These are phyloP conservation scores for Batillaria attramentaria DNA, from an alignment of 1,140 invertebrate species.

Conservation along the genomic window DNA sequence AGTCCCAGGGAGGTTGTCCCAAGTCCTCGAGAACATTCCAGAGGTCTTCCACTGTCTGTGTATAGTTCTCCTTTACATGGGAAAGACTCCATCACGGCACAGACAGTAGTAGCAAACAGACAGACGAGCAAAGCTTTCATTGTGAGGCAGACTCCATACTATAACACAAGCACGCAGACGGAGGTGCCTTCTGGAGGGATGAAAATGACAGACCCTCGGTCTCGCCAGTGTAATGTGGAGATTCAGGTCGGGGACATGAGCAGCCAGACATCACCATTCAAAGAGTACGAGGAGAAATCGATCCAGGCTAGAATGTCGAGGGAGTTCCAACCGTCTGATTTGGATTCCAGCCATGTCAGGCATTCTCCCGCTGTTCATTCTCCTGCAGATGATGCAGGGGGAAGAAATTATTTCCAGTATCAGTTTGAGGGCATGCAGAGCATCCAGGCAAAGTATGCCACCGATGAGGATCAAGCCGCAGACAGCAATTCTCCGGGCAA, in stretches of 20 bases:
- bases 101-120: conserved; percentile 12
- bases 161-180: conserved; percentile 68
- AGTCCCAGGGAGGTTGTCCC: not conserved
- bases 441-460: conserved; percentile 48
- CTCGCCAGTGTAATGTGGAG: conserved; percentile 35
- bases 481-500: not conserved
- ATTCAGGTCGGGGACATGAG: conserved; percentile 38
- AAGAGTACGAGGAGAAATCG: conserved; percentile 44
- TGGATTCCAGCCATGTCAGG: not conserved
- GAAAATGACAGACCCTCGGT: conserved; percentile 34
- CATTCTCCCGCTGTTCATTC: conserved; percentile 11
- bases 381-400: not conserved
- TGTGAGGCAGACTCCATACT: conserved; percentile 62
- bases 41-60: not conserved
- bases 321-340: conserved; percentile 35
- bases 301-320: conserved; percentile 44
- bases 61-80: too few relatives aligned
- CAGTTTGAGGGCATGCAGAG: conserved; percentile 39
- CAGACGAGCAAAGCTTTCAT: conserved; percentile 38
- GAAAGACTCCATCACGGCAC: not conserved
- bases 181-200: conserved; percentile 47
- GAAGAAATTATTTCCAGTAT: conserved; percentile 16
- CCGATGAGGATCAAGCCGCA: conserved; percentile 35
- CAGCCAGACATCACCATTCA: conserved; percentile 32
- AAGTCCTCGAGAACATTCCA: not conserved